phyloP scores from a whole-genome alignment of 2,113 vertebrate species.

The Sinocyclocheilus maitianheensis region DNA sequence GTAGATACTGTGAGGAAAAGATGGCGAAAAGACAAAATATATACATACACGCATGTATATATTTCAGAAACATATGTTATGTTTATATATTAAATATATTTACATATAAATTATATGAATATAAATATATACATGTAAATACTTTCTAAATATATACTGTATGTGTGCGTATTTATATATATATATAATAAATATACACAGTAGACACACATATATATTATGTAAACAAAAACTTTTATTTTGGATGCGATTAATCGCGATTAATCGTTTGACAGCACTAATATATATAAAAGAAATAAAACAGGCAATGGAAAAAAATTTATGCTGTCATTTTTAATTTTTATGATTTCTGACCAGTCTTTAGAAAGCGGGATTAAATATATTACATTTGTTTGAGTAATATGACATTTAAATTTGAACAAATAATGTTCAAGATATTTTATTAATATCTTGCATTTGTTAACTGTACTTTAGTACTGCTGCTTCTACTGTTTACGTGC shows the following conservation, averaged over 20 bases:
- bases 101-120: no score
- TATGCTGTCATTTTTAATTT: not conserved
- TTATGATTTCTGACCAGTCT: not conserved
- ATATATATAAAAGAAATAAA: not conserved
- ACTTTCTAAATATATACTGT: no score
- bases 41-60: no score
- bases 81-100: no score
- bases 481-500: not conserved
- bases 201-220: no score
- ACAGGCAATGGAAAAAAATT: not conserved
- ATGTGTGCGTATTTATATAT: no score
- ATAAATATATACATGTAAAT: no score
- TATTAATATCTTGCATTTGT: not conserved
- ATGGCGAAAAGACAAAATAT: not conserved
- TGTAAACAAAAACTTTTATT: no score
- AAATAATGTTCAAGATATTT: not conserved
- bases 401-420: not conserved
- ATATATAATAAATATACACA: no score
- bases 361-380: not conserved
- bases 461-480: not conserved
- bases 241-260: no score
- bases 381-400: not conserved
- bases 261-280: not conserved
- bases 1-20: slow-evolving; percentile 27
- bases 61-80: no score